phyloP scores from a whole-genome alignment of 23 tunicate genomes.

The Halocynthia aurantium region DNA sequence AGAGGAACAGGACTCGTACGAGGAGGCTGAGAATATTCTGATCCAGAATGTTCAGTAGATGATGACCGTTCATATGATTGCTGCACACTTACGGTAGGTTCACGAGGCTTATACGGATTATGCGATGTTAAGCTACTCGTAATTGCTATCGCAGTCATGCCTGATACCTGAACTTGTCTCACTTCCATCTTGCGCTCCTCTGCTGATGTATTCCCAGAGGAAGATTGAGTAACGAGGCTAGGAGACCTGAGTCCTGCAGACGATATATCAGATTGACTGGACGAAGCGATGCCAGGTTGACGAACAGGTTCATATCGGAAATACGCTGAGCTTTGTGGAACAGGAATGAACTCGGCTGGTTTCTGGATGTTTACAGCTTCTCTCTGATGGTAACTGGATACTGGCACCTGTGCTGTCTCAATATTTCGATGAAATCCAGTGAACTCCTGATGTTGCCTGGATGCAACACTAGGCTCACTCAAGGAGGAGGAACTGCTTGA shows the following conservation, averaged over 20 bases:
- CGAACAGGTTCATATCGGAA: too few species aligned
- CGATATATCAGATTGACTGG: not conserved
- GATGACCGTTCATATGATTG: not conserved
- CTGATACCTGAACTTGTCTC: constrained; percentile 72
- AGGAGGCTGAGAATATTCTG: not conserved
- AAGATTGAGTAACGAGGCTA: not conserved
- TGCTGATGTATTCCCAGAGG: not conserved
- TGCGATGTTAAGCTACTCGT: constrained; percentile 35
- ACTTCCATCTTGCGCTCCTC: constrained; percentile 53
- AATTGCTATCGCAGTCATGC: constrained; percentile 89
- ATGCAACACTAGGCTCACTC: too few species aligned
- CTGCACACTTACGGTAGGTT: too few species aligned
- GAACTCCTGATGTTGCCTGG: too few species aligned
- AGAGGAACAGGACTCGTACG: constrained; percentile 17
- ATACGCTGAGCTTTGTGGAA: too few species aligned
- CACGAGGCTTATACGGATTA: not conserved
- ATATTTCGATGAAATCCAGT: too few species aligned
- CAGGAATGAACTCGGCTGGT: too few species aligned
- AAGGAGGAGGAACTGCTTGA: too few species aligned
- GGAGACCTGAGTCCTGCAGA: constrained; percentile 5
- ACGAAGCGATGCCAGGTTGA: too few species aligned
- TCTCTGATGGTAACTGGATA: too few species aligned
- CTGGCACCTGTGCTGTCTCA: too few species aligned
- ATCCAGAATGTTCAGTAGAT: not conserved
- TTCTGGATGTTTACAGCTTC: too few species aligned